phyloP scores from a whole-genome alignment of 2,888 invertebrate genomes.

The Nowickia ferox region DNA sequence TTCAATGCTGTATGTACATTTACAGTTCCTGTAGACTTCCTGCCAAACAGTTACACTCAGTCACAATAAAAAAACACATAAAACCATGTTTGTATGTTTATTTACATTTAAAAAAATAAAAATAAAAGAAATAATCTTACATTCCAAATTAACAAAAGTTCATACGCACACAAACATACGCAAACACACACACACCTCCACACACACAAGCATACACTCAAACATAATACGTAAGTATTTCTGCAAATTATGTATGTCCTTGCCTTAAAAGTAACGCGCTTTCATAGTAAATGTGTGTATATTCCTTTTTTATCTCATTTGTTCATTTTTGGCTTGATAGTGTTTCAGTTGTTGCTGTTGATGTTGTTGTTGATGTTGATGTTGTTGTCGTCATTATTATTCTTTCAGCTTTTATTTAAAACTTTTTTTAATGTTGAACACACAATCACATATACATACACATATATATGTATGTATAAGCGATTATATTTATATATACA shows the following conservation, averaged over 20 bases:
- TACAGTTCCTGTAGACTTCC: background rate
- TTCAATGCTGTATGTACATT: background rate
- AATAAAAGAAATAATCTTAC: conserved; percentile 18
- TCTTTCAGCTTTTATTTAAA: conserved; percentile 48
- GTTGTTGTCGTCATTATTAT: conserved; percentile 50
- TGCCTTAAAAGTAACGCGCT: conserved; percentile 55
- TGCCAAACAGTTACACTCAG: background rate
- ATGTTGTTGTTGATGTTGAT: conserved; percentile 24
- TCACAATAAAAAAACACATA: background rate
- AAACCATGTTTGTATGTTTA: conserved; percentile 11
- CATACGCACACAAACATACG: background rate
- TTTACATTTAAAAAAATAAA: conserved; percentile 41
- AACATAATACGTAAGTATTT: conserved; percentile 1
- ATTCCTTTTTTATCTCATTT: conserved; percentile 57
- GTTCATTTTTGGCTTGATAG: conserved; percentile 43
- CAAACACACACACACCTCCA: background rate
- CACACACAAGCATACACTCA: background rate
- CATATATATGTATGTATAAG: background rate
- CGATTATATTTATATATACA: too few species aligned
- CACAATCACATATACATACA: conserved; percentile 6
- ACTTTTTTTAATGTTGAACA: conserved; percentile 26
- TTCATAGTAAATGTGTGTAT: conserved; percentile 35
- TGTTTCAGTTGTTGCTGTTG: conserved; percentile 38
- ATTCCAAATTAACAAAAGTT: conserved; percentile 20
- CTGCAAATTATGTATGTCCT: conserved; percentile 65